Evolutionary conservation across 2,797 vertebrate species (phyloP), one percentile per base, ranked within the genome.

Genomic region (Catostomus latipinnis): DNA sequence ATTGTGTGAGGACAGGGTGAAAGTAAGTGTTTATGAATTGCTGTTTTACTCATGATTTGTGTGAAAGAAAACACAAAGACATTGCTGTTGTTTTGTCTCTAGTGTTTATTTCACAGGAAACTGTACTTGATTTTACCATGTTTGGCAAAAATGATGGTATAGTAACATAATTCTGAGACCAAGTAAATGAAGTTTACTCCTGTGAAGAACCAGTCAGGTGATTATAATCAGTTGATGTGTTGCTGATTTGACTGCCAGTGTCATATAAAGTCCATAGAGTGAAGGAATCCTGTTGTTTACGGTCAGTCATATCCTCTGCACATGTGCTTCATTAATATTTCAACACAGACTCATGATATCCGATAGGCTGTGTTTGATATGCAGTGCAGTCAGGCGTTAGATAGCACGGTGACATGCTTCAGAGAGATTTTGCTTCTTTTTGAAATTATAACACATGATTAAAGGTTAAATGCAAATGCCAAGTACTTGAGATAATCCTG

Each of bases 391-490:
- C 48, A 5, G 14, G 56, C 56, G 52, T 77, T 69, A 77, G 16
- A n/a, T 13, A 61, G 16, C n/a, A 46, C 4, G 7, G 54, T 52
- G 9, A 67, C 75, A 70, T 61, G 76, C 48, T 78, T 70, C 14
- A 78, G 13, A 70, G 22, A 58, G 13, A 43, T 61, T 61, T 58
- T 6, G 1, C 62, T 67, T 8, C n/a, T 11, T 84, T 76, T 80
- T 49, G 14, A 81, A 85, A 78, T 81, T 78, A 81, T 34, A 18
- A 81, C 49, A 77, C 81, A 83, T 46, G 74, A 81, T 57, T 81
- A 74, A 82, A 82, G 70, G 78, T 82, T 78, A 75, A 67, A 81
- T 74, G 48, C 54, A 61, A 78, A 85, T 77, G 52, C 10, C 16
- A 78, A 54, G 76, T 74, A 66, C 56, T 78, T 74, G 49, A 61